Conservation (phyloP, 2,113 vertebrate species). For the Himantopus leucocephalus region DNA sequence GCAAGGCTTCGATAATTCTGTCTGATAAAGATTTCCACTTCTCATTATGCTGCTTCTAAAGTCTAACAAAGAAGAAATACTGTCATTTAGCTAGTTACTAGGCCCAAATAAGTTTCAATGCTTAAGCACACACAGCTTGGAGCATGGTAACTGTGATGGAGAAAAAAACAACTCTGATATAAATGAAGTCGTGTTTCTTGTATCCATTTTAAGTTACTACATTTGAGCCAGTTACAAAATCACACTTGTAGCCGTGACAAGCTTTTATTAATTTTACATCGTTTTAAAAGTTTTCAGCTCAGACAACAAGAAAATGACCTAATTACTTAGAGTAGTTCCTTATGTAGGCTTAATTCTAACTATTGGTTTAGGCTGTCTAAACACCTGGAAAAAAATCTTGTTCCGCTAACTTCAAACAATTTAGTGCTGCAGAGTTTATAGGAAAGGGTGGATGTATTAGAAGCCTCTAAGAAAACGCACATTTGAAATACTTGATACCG, state of each 20-base stretch:
- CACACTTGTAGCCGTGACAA: neutral
- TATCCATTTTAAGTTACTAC: neutral
- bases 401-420: neutral
- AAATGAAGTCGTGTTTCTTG: neutral
- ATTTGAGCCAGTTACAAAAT: neutral
- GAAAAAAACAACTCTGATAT: neutral
- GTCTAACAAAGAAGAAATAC: neutral
- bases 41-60: neutral
- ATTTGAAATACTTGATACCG: neutral
- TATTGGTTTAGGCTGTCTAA: neutral
- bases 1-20: neutral
- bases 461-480: neutral
- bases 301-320: neutral
- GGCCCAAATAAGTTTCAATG: neutral
- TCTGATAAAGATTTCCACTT: neutral
- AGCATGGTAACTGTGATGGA: neutral
- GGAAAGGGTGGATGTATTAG: neutral
- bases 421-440: neutral
- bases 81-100: neutral
- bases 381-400: neutral
- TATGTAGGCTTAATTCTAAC: neutral
- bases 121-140: slow-evolving; percentile 5
- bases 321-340: neutral
- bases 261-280: neutral
- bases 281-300: neutral